Evolutionary conservation across 2,888 invertebrate species (phyloP), one percentile per base, ranked within the genome.

Genomic region (Temnothorax ravouxi): DNA sequence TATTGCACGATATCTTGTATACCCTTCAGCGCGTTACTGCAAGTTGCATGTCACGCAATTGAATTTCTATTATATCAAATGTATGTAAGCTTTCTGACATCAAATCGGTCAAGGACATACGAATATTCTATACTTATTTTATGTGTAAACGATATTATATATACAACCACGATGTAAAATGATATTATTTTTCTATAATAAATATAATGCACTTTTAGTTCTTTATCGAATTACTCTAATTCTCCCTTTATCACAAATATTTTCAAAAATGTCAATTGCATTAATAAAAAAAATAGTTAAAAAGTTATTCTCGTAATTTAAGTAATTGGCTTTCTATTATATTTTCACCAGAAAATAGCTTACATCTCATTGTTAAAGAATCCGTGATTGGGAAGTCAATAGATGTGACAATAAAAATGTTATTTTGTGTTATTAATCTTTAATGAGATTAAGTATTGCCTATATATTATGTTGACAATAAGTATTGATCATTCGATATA

Each of bases 31-130:
- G 38, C 72, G 56, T 59, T 80, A 18, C 79, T 59, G 47, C 59
- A 38, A 56, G 54, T 67, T 71, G 71, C 59, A 79, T 59, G 79
- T 59, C 47, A 59, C 38, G 41, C 59, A 72, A 44, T 47, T 80
- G 59, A 72, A 72, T 80, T 72, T 80, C 59, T 80, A 34, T 50
- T 67, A 25, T 18, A 80, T 25, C 29, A 9, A 72, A 72, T 72
- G 38, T 59, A 72, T 72, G 38, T 59, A 61, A 80, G 50, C 72
- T 79, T 79, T 79, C 56, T 44, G 47, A 80, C 79, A 72, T 47
- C 34, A 62, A 62, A 76, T 76, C 79, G 79, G 72, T 72, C 79
- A 80, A 80, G 72, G 79, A 80, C 79, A 47, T 59, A 59, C 38
- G n/a, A 71, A 71, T 59, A 61, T 72, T 47, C n/a, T 25, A 15